These are phyloP conservation scores for Aphaenogaster ashmeadi DNA, from an alignment of 1,140 invertebrate species.

Conservation along the genomic window DNA sequence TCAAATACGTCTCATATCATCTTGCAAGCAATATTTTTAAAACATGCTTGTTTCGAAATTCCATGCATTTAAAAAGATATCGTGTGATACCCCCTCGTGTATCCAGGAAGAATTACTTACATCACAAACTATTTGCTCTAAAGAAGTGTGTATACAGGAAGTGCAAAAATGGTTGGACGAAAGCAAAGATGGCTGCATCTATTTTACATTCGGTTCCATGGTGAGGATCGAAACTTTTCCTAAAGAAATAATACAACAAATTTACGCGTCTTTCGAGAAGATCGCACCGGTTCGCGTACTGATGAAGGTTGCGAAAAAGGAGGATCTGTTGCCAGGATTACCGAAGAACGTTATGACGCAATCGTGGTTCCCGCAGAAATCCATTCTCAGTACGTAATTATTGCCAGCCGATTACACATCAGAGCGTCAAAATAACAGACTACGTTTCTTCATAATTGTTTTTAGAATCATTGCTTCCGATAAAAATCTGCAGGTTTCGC, in stretches of 20 bases:
- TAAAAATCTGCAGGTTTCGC: neutral
- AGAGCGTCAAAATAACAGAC: neutral
- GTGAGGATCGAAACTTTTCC: constrained; percentile 89
- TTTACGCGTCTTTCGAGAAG: constrained; percentile 88
- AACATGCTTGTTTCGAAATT: neutral
- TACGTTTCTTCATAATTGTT: neutral
- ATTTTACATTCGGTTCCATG: constrained; percentile 92
- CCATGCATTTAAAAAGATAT: neutral
- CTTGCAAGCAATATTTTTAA: neutral
- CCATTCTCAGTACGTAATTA: constrained; percentile 66
- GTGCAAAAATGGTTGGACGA: constrained; percentile 90
- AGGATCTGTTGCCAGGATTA: constrained; percentile 73
- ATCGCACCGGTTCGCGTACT: constrained; percentile 81
- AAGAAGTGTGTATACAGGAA: constrained; percentile 85
- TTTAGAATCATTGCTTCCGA: neutral
- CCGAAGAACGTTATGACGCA: constrained; percentile 74
- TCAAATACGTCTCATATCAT: neutral
- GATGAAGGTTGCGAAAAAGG: constrained; percentile 77
- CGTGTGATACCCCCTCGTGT: neutral
- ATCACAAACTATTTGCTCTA: neutral
- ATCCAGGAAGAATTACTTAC: neutral
- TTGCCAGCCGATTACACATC: neutral
- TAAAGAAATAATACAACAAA: constrained; percentile 87
- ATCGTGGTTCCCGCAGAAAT: constrained; percentile 57
- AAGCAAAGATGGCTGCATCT: constrained; percentile 90